Evolutionary conservation across 2,888 invertebrate species (phyloP).

Genomic region (Tridacna gigas): DNA sequence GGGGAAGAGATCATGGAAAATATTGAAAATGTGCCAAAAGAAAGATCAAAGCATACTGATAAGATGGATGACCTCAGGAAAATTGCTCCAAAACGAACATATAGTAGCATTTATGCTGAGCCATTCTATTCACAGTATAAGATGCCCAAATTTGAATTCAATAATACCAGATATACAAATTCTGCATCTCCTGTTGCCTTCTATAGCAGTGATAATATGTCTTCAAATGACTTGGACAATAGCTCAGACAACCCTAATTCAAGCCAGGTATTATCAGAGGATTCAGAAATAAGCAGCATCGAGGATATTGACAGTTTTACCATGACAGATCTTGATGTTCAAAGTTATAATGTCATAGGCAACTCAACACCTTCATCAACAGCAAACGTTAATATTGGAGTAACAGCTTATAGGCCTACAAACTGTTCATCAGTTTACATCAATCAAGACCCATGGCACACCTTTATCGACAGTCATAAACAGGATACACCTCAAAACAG

Average conservation of each 20-base stretch:
- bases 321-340: neutral
- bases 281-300: neutral
- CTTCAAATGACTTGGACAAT: neutral
- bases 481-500: neutral
- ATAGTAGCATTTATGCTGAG: neutral
- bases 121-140: neutral
- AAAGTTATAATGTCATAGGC: neutral
- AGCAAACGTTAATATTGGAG: neutral
- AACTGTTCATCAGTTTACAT: neutral
- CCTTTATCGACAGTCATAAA: neutral
- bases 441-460: neutral
- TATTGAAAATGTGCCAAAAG: slow-evolving; percentile 2
- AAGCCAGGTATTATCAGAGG: neutral
- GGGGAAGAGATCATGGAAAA: neutral
- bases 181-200: neutral
- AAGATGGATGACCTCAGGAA: neutral
- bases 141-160: slow-evolving; percentile 19
- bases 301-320: neutral
- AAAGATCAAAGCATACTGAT: neutral
- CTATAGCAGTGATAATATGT: neutral
- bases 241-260: neutral
- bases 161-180: neutral
- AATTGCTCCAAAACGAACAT: neutral
- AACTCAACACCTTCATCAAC: neutral
- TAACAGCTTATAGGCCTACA: neutral